phyloP scores from a whole-genome alignment of 2,113 vertebrate genomes.

The Lates calcarifer region DNA sequence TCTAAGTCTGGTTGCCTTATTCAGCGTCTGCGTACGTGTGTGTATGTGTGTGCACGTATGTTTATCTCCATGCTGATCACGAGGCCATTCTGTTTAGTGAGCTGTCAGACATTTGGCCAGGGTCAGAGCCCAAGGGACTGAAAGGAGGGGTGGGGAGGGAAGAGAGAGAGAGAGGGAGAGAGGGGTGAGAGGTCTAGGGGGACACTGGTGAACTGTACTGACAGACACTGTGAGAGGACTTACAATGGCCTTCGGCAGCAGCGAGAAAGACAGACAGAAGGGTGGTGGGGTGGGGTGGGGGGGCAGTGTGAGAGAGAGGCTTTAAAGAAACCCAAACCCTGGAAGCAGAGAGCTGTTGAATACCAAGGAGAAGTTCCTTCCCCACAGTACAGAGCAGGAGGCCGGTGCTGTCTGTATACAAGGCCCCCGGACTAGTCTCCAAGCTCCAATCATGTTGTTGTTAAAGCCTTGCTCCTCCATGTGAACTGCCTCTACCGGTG shows the following conservation, averaged over 20 bases:
- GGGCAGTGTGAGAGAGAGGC: background rate
- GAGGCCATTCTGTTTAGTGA: conserved; percentile 74
- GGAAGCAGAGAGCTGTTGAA: too few species aligned
- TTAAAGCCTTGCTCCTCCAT: conserved; percentile 31
- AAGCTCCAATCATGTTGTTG: conserved; percentile 48
- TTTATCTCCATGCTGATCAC: conserved; percentile 74
- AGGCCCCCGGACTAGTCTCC: conserved; percentile 18
- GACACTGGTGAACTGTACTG: conserved; percentile 71
- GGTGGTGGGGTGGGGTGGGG: background rate
- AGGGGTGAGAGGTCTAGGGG: conserved; percentile 59
- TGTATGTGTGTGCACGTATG: background rate
- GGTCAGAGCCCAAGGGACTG: conserved; percentile 73
- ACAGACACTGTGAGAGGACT: conserved; percentile 73
- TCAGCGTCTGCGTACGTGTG: background rate
- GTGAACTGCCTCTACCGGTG: conserved; percentile 7
- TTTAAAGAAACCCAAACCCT: conserved; percentile 48
- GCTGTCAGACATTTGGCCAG: conserved; percentile 79
- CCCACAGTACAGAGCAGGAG: background rate
- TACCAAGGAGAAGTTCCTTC: too few species aligned
- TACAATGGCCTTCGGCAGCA: conserved; percentile 61
- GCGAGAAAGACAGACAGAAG: conserved; percentile 33
- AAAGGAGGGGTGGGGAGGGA: conserved; percentile 17
- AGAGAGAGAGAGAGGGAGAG: conserved; percentile 10
- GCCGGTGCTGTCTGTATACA: conserved; percentile 11
- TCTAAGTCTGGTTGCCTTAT: conserved; percentile 12